These are phyloP conservation scores for Oreotrochilus melanogaster DNA, from an alignment of 2,113 vertebrate species.

Conservation along the genomic window DNA sequence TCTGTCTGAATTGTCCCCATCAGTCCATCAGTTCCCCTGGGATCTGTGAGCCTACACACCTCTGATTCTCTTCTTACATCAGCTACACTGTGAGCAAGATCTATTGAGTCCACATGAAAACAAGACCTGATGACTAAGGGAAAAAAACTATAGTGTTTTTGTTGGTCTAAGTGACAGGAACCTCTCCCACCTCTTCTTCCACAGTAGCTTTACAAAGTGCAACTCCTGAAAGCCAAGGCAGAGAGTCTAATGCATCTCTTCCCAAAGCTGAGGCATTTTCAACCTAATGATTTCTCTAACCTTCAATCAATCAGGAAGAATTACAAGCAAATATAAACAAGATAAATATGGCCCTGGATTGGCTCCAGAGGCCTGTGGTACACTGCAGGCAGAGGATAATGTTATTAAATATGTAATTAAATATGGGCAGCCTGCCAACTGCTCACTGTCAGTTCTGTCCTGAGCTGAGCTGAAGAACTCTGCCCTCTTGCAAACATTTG, in stretches of 20 bases:
- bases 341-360: slow-evolving; percentile 46
- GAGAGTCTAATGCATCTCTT: neutral
- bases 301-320: slow-evolving; percentile 36
- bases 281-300: slow-evolving; percentile 34
- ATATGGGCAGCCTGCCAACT: neutral
- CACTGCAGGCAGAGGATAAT: slow-evolving; percentile 20
- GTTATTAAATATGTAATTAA: neutral
- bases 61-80: neutral
- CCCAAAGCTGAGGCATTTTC: slow-evolving; percentile 30
- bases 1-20: neutral
- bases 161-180: neutral
- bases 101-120: neutral
- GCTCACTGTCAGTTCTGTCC: neutral
- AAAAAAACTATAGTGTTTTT: neutral
- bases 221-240: neutral
- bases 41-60: neutral
- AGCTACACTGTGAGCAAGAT: neutral
- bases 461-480: slow-evolving; percentile 37
- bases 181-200: neutral
- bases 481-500: slow-evolving; percentile 48
- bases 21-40: neutral
- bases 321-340: slow-evolving; percentile 60
- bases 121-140: neutral
- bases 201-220: neutral
- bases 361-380: slow-evolving; percentile 50